Base-by-base conservation (phyloP, 2,797 vertebrate species). In the Pseudochromis fuscus region DNA sequence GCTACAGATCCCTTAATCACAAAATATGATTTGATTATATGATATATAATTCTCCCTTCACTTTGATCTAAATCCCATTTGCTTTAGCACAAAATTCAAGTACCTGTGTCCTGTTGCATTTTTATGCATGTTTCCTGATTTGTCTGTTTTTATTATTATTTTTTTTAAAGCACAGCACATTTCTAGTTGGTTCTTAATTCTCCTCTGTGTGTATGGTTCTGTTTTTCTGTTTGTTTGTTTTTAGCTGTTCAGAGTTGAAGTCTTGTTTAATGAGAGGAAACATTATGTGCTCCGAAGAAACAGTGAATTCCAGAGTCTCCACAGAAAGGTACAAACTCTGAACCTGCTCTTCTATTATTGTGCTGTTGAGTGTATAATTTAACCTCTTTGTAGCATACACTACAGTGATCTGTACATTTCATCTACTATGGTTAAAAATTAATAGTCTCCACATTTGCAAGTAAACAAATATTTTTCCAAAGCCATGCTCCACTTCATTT, bases 281-380 rank as follows among this genome's bases (percentile, higher is more conserved):
- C 97, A 99, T 85, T 95, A 83, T 0, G 92, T 99, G 42, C 90
- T 91, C 4, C 92, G 95, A 75, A 94, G 95, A 73, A 95, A 91
- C 92, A 95, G 96, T 5, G 96, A 98, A 71, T 99, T 99, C 90
- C 95, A 97, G 63, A 91, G 89, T 0, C 95, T 99, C 33, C 98
- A 99, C 89, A 96, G 96, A 82, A 93, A 90, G 92, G 97, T 98
- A 88, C 0, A 79, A 67, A 16, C 8, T 21, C 4, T 3, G 2
- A 25, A 25, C 11, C 16, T 18, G 19, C 7, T 10, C 9, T 7
- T 52, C 7, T 9, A 13, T n/a, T 46, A 7, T 58, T 18, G 8
- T 50, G 19, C 25, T 19, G 1, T 15, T 11, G 18, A 2, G 2
- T 35, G 3, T 23, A 10, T 25, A 1, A n/a, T 42, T 4, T 30